Evolutionary conservation across 2,888 invertebrate species (phyloP).

Genomic region (Cephalotes varians): DNA sequence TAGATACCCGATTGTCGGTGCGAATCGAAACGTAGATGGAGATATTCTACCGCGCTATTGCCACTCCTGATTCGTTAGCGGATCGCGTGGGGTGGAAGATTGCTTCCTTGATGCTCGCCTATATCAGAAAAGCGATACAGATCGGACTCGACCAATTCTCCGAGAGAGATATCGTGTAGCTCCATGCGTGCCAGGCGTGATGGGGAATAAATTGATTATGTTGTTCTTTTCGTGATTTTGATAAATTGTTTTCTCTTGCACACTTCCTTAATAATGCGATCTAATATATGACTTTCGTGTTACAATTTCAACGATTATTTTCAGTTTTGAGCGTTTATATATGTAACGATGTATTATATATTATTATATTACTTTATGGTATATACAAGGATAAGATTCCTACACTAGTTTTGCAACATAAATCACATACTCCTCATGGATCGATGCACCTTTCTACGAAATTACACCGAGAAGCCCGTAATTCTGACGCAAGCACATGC

Average conservation of each 20-base stretch:
- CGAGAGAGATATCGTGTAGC: constrained; percentile 24
- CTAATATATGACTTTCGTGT: constrained; percentile 1
- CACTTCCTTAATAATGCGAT: not conserved
- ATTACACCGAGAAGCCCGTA: constrained; percentile 62
- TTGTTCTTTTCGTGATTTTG: constrained; percentile 16
- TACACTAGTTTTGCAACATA: constrained; percentile 42
- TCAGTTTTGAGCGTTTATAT: constrained; percentile 9
- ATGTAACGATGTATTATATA: not conserved
- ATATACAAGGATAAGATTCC: not conserved
- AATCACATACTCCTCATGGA: constrained; percentile 56
- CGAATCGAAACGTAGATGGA: constrained; percentile 77
- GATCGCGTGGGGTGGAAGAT: constrained; percentile 61
- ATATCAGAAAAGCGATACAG: constrained; percentile 50
- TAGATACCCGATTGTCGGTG: constrained; percentile 77
- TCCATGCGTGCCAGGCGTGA: constrained; percentile 11
- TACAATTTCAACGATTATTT: not conserved
- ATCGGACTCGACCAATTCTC: constrained; percentile 15
- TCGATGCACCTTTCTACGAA: constrained; percentile 64
- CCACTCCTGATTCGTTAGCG: constrained; percentile 55
- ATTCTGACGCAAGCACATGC: constrained; percentile 70
- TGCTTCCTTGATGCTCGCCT: constrained; percentile 47
- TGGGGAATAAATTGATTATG: constrained; percentile 30
- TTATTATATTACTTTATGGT: not conserved
- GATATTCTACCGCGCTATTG: constrained; percentile 69
- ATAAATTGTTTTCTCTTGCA: constrained; percentile 15